These are phyloP conservation scores for Pseudopleuronectes americanus DNA, from an alignment of 2,797 vertebrate species.

Conservation along the genomic window DNA sequence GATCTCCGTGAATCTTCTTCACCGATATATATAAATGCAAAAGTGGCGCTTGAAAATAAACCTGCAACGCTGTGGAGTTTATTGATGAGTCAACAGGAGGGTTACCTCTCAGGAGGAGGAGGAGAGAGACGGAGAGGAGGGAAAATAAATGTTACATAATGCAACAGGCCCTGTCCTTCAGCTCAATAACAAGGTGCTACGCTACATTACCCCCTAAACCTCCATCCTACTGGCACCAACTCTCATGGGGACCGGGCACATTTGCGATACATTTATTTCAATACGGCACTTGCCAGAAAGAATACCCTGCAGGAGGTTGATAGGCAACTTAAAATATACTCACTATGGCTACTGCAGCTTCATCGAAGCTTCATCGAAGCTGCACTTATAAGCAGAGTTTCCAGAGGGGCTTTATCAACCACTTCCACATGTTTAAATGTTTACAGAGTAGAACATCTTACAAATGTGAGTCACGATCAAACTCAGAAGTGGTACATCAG, in stretches of 20 bases:
- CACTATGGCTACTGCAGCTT: slow-evolving; percentile 30
- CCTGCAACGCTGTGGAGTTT: not conserved
- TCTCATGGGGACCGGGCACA: slow-evolving; percentile 77
- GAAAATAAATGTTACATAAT: slow-evolving; percentile 80
- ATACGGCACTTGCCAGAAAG: slow-evolving; percentile 72
- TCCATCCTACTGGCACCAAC: slow-evolving; percentile 68
- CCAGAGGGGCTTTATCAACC: slow-evolving; percentile 17
- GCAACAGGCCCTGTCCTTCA: slow-evolving; percentile 80
- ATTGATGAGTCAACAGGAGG: slow-evolving; percentile 54
- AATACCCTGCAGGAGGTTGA: slow-evolving; percentile 66
- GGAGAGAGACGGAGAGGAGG: slow-evolving; percentile 18
- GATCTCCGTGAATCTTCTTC: slow-evolving; percentile 4
- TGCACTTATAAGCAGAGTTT: slow-evolving; percentile 20
- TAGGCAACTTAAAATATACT: slow-evolving; percentile 48
- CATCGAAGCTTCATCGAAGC: too few relatives aligned
- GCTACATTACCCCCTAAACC: slow-evolving; percentile 84
- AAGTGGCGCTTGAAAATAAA: slow-evolving; percentile 8
- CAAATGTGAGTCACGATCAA: slow-evolving; percentile 13
- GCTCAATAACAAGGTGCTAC: slow-evolving; percentile 82
- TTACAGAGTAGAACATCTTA: slow-evolving; percentile 3
- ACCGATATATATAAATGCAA: not conserved
- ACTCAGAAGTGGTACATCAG: not conserved
- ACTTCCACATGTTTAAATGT: slow-evolving; percentile 27
- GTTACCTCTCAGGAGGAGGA: slow-evolving; percentile 25
- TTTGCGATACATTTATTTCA: slow-evolving; percentile 84